These are phyloP conservation scores for Teleogryllus oceanicus DNA, from an alignment of 2,888 invertebrate species.

Conservation along the genomic window DNA sequence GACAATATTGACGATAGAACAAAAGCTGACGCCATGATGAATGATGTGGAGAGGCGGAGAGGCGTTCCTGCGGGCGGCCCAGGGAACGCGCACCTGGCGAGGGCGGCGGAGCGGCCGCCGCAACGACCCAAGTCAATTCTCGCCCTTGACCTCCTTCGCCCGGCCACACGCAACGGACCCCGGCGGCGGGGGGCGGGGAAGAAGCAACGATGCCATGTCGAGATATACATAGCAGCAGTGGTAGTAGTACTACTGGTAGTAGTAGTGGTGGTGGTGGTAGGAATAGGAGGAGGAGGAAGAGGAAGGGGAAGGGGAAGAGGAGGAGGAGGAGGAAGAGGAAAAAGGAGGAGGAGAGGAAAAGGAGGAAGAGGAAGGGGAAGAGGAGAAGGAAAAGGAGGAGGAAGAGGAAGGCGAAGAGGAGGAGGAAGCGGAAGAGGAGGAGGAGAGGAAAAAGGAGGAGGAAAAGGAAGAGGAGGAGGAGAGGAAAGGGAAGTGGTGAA, in stretches of 20 bases:
- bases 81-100: too few relatives aligned
- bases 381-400: background rate
- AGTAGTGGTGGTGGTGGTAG: background rate
- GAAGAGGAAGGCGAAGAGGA: background rate
- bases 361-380: background rate
- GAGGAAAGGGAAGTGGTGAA: too few relatives aligned
- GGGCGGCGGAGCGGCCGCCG: too few relatives aligned
- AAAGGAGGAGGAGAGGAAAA: background rate
- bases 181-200: too few relatives aligned
- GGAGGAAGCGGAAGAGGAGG: background rate
- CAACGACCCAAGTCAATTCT: too few relatives aligned
- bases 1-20: too few relatives aligned
- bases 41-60: too few relatives aligned
- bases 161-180: too few relatives aligned
- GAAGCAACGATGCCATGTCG: too few relatives aligned
- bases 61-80: too few relatives aligned
- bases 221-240: conserved; percentile 28
- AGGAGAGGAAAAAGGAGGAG: background rate
- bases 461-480: background rate
- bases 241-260: background rate
- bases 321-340: background rate
- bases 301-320: background rate
- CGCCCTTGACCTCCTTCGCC: too few relatives aligned
- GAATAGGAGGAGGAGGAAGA: background rate
- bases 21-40: too few relatives aligned